These are phyloP conservation scores for Lutraria lutraria DNA, from an alignment of 2,888 invertebrate species.

Conservation along the genomic window DNA sequence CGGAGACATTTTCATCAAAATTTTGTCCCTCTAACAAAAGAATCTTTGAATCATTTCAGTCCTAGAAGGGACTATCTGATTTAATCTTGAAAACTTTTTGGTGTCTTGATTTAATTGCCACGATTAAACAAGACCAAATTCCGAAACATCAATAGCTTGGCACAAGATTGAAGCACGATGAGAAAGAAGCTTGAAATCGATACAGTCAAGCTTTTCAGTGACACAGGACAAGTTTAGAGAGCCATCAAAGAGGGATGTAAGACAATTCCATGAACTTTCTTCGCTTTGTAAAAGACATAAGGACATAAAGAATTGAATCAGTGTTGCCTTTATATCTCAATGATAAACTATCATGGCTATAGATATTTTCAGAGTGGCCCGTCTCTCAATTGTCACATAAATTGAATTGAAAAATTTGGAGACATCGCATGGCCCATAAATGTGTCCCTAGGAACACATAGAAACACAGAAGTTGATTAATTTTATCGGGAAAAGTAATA, in stretches of 20 bases:
- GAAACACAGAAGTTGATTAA: conserved; percentile 62
- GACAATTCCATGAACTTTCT: conserved; percentile 29
- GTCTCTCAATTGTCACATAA: conserved; percentile 62
- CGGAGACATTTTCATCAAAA: conserved; percentile 68
- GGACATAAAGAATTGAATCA: conserved; percentile 35
- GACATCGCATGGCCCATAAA: conserved; percentile 63
- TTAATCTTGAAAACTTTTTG: conserved; percentile 69
- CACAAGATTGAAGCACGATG: conserved; percentile 66
- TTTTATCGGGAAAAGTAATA: conserved; percentile 64
- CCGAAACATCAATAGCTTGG: conserved; percentile 64
- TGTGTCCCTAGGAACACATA: conserved; percentile 64
- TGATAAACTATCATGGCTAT: conserved; percentile 39
- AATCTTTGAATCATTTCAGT: conserved; percentile 54
- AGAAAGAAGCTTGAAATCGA: conserved; percentile 51
- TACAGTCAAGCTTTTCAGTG: conserved; percentile 54
- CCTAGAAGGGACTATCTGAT: conserved; percentile 48
- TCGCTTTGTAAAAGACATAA: conserved; percentile 37
- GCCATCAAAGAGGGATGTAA: conserved; percentile 41
- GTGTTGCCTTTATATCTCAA: conserved; percentile 47
- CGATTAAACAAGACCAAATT: conserved; percentile 63
- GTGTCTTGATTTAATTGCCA: conserved; percentile 70
- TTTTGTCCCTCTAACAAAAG: conserved; percentile 58
- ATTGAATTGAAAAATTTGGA: conserved; percentile 65
- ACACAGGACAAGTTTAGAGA: conserved; percentile 59
- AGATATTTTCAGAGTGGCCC: conserved; percentile 40